phyloP scores from a whole-genome alignment of 1,140 invertebrate genomes.

The Macrobrachium rosenbergii region DNA sequence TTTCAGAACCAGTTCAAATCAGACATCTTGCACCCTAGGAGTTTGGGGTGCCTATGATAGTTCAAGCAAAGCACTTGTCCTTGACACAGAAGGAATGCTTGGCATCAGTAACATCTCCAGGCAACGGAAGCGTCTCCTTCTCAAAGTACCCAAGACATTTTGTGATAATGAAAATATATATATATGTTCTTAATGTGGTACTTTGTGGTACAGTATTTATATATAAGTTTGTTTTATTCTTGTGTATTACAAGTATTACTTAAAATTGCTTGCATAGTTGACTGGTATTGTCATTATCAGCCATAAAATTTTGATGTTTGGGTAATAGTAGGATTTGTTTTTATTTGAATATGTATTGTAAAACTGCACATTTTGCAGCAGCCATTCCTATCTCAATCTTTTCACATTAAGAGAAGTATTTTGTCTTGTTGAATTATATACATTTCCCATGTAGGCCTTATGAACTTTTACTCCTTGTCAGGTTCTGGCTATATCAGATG shows the following conservation, averaged over 20 bases:
- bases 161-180: too few species aligned
- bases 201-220: too few species aligned
- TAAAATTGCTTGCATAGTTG: background rate
- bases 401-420: background rate
- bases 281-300: too few species aligned
- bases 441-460: constrained; percentile 14
- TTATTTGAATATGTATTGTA: background rate
- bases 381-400: background rate
- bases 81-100: constrained; percentile 86
- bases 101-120: constrained; percentile 79
- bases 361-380: background rate
- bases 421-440: background rate
- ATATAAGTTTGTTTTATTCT: background rate
- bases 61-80: constrained; percentile 77
- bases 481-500: constrained; percentile 84
- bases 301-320: background rate
- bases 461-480: constrained; percentile 66
- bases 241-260: background rate
- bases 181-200: too few species aligned
- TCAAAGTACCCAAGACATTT: constrained; percentile 75
- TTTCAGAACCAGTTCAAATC: constrained; percentile 77
- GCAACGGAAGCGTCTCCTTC: constrained; percentile 79
- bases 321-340: background rate
- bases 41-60: constrained; percentile 85
- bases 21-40: constrained; percentile 83